These are phyloP conservation scores for Dinoponera quadriceps DNA, from an alignment of 1,140 invertebrate species.

Conservation along the genomic window DNA sequence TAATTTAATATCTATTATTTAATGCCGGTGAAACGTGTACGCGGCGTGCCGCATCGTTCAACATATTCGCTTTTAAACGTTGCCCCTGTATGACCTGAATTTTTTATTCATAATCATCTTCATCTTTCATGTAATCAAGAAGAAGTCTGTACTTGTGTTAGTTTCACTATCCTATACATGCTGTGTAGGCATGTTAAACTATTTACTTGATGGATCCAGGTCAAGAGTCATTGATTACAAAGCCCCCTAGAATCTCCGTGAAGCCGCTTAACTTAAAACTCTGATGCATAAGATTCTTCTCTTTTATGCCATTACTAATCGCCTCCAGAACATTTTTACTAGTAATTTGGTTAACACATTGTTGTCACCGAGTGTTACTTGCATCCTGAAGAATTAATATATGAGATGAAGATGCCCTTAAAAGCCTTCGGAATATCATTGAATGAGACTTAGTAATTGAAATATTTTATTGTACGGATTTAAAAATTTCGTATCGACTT, in stretches of 20 bases:
- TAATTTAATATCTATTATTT: slow-evolving; percentile 3
- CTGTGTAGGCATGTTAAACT: slow-evolving; percentile 66
- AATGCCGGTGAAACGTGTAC: slow-evolving; percentile 10
- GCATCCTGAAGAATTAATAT: not conserved
- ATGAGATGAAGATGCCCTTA: not conserved
- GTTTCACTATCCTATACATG: slow-evolving; percentile 52
- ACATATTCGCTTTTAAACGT: not conserved
- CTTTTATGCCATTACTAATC: not conserved
- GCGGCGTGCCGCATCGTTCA: slow-evolving; percentile 26
- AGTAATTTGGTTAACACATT: not conserved
- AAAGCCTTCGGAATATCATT: not conserved
- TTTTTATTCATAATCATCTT: not conserved
- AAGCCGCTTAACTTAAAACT: slow-evolving; percentile 33
- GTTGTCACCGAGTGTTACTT: not conserved
- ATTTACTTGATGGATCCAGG: slow-evolving; percentile 68
- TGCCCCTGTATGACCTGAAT: not conserved
- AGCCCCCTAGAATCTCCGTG: slow-evolving; percentile 32
- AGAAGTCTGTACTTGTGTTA: slow-evolving; percentile 16
- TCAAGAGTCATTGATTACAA: slow-evolving; percentile 74
- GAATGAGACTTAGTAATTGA: not conserved
- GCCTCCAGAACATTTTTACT: not conserved
- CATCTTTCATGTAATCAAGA: slow-evolving; percentile 9
- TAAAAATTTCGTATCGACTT: slow-evolving; percentile 26
- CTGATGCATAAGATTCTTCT: not conserved
- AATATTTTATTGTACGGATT: slow-evolving; percentile 21